Percentiles rank a stretch among this genome's conserved stretches.
Evolutionary conservation across 2,113 vertebrate genomes (phyloP).

Genomic region (Furnarius figulus): DNA sequence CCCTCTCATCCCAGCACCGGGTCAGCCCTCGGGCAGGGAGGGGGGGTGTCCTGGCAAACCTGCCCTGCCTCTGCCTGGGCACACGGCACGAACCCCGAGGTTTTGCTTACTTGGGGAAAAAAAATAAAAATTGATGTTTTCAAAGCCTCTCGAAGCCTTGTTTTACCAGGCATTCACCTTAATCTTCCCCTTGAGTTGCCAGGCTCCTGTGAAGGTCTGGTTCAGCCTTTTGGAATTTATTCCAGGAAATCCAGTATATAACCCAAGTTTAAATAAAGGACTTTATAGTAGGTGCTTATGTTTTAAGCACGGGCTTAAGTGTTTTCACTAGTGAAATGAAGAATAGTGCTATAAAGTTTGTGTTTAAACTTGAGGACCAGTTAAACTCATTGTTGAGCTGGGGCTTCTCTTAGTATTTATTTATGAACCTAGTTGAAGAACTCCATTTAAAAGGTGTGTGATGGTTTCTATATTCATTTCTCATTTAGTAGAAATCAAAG

Average conservation of each 20-base stretch:
- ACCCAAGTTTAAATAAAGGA: background rate
- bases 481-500: background rate
- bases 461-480: background rate
- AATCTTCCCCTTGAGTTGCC: background rate
- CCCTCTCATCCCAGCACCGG: no score
- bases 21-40: background rate
- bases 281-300: background rate
- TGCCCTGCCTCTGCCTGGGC: background rate
- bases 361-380: background rate
- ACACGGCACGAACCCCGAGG: background rate
- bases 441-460: background rate
- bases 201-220: background rate
- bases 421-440: background rate
- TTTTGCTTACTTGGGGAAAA: background rate
- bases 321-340: background rate
- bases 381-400: background rate
- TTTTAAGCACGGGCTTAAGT: background rate
- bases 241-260: background rate
- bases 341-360: background rate
- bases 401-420: background rate
- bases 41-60: accelerated
- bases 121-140: accelerated
- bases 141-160: background rate
- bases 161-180: background rate
- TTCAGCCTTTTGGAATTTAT: background rate